phyloP scores from a whole-genome alignment of 2,113 vertebrate genomes.

The Pica pica region DNA sequence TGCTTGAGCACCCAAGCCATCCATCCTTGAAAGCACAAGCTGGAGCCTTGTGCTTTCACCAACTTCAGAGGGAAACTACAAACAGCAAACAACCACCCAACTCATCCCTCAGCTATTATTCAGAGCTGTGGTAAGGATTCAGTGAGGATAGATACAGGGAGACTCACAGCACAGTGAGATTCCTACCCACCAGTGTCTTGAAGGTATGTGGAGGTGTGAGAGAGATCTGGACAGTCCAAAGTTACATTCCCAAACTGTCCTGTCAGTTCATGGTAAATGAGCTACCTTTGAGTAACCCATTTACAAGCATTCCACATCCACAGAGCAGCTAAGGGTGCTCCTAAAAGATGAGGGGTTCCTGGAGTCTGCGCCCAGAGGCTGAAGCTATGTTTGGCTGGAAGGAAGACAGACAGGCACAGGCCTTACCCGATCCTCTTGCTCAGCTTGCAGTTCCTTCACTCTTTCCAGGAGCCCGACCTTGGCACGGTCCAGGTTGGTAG shows the following conservation, averaged over 20 bases:
- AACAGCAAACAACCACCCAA: neutral
- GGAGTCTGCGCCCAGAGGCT: neutral
- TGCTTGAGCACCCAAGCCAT: neutral
- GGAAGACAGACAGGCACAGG: neutral
- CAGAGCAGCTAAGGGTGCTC: neutral
- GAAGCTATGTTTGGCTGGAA: neutral
- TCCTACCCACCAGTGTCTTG: neutral
- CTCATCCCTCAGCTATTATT: neutral
- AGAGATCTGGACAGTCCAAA: neutral
- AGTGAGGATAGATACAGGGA: neutral
- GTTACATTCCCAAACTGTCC: neutral
- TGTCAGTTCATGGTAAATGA: neutral
- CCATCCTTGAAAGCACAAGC: neutral
- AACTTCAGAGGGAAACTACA: neutral
- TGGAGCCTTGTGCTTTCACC: neutral
- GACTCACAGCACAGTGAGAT: neutral
- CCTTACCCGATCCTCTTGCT: conserved; percentile 94
- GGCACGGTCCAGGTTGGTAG: conserved; percentile 87
- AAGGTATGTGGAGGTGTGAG: accelerated
- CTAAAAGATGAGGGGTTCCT: neutral
- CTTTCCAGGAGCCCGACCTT: conserved; percentile 89
- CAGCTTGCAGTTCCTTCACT: conserved; percentile 90
- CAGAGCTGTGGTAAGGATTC: neutral
- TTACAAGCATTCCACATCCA: neutral
- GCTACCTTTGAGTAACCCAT: neutral